Base-by-base conservation (phyloP, 1,140 invertebrate genomes). In the Diorhabda carinulata region DNA sequence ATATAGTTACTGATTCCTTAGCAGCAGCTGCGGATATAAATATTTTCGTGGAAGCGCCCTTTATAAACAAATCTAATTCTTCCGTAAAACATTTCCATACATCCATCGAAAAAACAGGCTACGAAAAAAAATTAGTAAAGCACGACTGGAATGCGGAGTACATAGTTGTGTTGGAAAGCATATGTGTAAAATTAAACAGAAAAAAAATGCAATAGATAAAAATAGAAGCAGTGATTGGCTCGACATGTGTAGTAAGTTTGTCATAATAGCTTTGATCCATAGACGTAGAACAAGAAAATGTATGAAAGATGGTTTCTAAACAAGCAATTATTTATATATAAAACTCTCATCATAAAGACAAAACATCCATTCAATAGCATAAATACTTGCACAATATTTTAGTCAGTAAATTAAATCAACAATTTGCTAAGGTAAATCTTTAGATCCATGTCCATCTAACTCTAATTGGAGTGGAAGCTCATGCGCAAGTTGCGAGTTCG, bases 161-260 rank as follows among this genome's bases (percentile, higher is more conserved):
- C 57, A 41, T 40, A 42, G 42, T 60, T 4, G 47, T 58, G n/a
- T 9, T 8, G 47, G 25, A 25, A 1, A 52, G 57, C 64, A 61
- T 70, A 60, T 70, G 64, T 56, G 62, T 66, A 66, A 72, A 72
- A 68, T 69, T 72, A 69, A 72, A 68, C 61, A 68, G 25, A 25
- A 25, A 25, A 71, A 67, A 71, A 71, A 72, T 72, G 70, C 70
- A 72, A 68, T 66, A 69, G 70, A 66, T 66, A 69, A 68, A 72
- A 72, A 72, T 72, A 72, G 67, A 56, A 45, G 43, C 64, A 52
- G 64, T 67, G 68, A 72, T 72, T 70, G 62, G 69, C 71, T 70
- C 66, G 69, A 70, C 71, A 72, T 67, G 65, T 72, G 70, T 68
- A 71, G 60, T 71, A 60, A 68, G 65, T 70, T 70, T 67, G 70